These are phyloP conservation scores for Hippocampus zosterae DNA, from an alignment of 2,113 vertebrate genomes.

Conservation along the genomic window DNA sequence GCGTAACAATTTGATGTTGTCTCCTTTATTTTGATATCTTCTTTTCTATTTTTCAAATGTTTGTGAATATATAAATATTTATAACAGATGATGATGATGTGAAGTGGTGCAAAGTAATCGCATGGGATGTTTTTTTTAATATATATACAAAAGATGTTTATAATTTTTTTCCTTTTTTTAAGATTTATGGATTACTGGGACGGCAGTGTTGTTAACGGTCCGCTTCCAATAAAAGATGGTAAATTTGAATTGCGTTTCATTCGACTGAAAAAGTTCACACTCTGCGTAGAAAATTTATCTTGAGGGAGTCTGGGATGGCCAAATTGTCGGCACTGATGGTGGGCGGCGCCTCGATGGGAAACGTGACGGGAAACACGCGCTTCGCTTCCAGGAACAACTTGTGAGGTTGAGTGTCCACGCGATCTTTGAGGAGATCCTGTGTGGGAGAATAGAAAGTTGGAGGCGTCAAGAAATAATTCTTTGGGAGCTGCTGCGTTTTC, in stretches of 20 bases:
- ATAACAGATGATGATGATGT: conserved; percentile 70
- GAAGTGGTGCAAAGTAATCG: conserved; percentile 77
- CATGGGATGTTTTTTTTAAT: conserved; percentile 76
- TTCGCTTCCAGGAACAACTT: conserved; percentile 72
- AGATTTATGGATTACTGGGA: conserved; percentile 57
- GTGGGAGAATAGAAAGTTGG: background rate
- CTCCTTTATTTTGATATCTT: conserved; percentile 72
- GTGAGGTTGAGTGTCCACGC: conserved; percentile 38
- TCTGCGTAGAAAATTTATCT: conserved; percentile 66
- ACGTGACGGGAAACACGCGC: conserved; percentile 71
- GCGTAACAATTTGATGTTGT: conserved; percentile 71
- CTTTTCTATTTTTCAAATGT: conserved; percentile 77
- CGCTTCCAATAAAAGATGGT: conserved; percentile 75
- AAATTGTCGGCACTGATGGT: conserved; percentile 53
- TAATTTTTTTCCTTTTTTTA: conserved; percentile 59
- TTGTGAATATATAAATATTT: conserved; percentile 81
- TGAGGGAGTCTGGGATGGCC: conserved; percentile 66
- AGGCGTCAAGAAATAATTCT: too few species aligned
- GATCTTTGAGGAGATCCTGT: conserved; percentile 66
- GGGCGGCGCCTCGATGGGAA: conserved; percentile 52
- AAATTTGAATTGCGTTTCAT: conserved; percentile 6
- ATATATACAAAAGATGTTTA: conserved; percentile 79
- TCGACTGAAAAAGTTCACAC: conserved; percentile 31
- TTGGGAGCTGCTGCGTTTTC: too few species aligned
- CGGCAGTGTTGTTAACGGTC: conserved; percentile 67